Conservation (phyloP, 1,140 invertebrate genomes). For the Eupeodes corollae region DNA sequence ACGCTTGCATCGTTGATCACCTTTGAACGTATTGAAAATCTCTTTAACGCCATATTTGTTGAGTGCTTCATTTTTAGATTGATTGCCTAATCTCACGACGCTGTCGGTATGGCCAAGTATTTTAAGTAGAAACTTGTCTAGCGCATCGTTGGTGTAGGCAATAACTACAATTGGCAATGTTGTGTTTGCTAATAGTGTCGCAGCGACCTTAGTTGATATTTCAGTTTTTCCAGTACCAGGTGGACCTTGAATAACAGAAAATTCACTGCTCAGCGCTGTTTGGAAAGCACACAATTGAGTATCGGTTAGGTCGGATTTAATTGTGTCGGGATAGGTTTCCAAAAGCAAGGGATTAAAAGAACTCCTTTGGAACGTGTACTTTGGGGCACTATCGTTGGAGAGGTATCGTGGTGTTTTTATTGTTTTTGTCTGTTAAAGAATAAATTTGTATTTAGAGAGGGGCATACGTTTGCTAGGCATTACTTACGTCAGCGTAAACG, state of each 20-base stretch:
- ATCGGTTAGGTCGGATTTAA: constrained; percentile 42
- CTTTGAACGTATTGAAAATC: not conserved
- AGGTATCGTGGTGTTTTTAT: too few relatives aligned
- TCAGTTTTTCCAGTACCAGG: constrained; percentile 74
- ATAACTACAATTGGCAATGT: constrained; percentile 58
- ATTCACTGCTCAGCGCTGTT: constrained; percentile 48
- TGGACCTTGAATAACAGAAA: constrained; percentile 66
- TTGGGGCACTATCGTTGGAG: too few relatives aligned
- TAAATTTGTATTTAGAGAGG: too few relatives aligned
- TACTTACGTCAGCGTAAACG: constrained; percentile 40
- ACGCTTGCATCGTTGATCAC: constrained; percentile 15
- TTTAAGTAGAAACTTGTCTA: constrained; percentile 81
- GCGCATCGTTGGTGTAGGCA: constrained; percentile 77
- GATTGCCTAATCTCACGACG: constrained; percentile 61
- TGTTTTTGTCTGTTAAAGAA: too few relatives aligned
- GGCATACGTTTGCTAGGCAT: too few relatives aligned
- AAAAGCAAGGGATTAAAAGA: not conserved
- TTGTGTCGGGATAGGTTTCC: constrained; percentile 17
- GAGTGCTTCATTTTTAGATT: constrained; percentile 49
- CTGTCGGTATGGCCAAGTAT: constrained; percentile 43
- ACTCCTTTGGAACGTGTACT: not conserved
- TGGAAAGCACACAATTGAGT: constrained; percentile 48
- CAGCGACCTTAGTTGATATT: constrained; percentile 55
- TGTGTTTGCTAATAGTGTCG: constrained; percentile 46
- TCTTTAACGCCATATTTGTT: constrained; percentile 39